Base-by-base conservation (phyloP, 2,888 invertebrate species). In the Cacoxenus indagator region DNA sequence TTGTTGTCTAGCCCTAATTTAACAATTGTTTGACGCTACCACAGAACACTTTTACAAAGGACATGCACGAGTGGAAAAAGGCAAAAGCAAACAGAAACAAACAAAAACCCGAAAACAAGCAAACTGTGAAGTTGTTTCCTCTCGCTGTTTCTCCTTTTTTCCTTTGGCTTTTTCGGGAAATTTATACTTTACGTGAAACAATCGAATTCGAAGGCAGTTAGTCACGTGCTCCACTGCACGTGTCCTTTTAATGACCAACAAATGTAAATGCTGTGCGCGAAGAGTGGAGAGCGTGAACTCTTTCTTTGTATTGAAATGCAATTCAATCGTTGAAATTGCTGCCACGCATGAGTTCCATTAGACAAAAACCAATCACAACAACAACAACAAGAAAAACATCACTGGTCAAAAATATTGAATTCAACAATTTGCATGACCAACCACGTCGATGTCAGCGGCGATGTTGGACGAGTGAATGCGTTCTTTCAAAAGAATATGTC, bases 201-300 rank as follows among this genome's bases (percentile, higher is more conserved):
- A 65, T 64, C 31, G 65, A 29, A 29, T 57, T 48, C 19, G 61
- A 29, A 67, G 75, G 75, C 74, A 78, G 87, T n/a, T n/a, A n/a
- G n/a, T 78, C 86, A 87, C 86, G 86, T 86, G 86, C 82, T 83
- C 77, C 74, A 75, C 68, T 79, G 81, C 86, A 87, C 86, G 86
- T 87, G 86, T 84, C 86, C 81, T 85, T 85, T 87, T 87, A 87
- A 87, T 87, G 86, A 87, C 86, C 86, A 82, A 76, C 81, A 81
- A 82, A 84, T 84, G 37, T 43, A 37, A 61, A 59, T 27, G 61
- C 24, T 14, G 76, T 81, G 77, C 76, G 74, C 27, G 29, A 59
- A 59, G 31, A 27, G 17, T 29, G 19, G 24, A 61, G 11, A 37
- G 61, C 61, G 61, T 61, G 61, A 61, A 61, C 43, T 61, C 61